Evolutionary conservation across 2,797 vertebrate species (phyloP), one percentile per base, ranked within the genome.

Genomic region (Chelidonichthys spinosus): DNA sequence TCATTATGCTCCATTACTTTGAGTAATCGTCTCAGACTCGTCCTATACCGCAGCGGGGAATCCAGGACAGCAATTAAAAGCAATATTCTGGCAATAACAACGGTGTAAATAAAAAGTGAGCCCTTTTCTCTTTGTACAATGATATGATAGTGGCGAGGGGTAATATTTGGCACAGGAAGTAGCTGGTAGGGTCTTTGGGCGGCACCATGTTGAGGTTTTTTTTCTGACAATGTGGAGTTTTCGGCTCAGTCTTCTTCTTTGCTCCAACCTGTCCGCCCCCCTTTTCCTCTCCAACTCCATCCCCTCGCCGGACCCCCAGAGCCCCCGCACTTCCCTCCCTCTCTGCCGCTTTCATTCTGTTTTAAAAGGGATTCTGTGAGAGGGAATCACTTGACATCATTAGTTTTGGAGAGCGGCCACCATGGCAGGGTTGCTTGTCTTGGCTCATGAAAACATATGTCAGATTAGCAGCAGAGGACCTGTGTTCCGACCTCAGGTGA

Each of bases 1-100:
- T 94, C 94, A 93, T 95, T 93, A 94, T 94, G 94, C 94, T 95
- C 93, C 90, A 91, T 95, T 95, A 93, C 92, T 88, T 93, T 95
- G 93, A 94, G 94, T 94, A 94, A 94, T 95, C 92, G 79, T 93
- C 92, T 92, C 90, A 92, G 92, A 93, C 92, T 94, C 90, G 80
- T 90, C 92, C 94, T 93, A 89, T 87, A 90, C 85, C 62, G 47
- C 86, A 70, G 84, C 72, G n/a, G 90, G 90, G 90, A 94, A 94
- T 94, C 85, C 94, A 92, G 93, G 94, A 91, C 93, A 95, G 91
- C 92, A 94, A 95, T 96, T 95, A 94, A 94, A 94, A 92, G 86
- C 93, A 94, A 94, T 94, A 94, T 94, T 95, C 85, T 89, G 92
- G 90, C 92, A 93, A 94, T 94, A 92, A 92, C 78, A 69, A 78